Evolutionary conservation across 2,888 invertebrate species (phyloP).

Genomic region (Harpalus rufipes): DNA sequence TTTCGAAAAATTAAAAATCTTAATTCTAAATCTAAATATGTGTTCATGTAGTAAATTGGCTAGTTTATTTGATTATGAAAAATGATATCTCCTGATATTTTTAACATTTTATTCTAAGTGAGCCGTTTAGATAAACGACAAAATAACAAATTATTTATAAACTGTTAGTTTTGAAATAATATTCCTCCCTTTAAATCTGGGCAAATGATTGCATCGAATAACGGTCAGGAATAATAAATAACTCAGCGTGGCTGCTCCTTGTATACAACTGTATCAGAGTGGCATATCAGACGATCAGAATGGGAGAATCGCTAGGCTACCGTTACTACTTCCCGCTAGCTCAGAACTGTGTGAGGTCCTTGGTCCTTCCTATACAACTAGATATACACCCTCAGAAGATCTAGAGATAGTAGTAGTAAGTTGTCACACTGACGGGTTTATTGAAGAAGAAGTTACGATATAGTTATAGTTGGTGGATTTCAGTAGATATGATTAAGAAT

Average conservation of each 20-base stretch:
- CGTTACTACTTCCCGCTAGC: constrained; percentile 23
- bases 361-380: not conserved
- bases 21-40: too few species aligned
- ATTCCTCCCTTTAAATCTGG: not conserved
- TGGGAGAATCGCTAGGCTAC: constrained; percentile 28
- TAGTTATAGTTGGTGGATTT: too few species aligned
- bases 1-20: too few species aligned
- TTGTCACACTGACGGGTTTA: not conserved
- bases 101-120: too few species aligned
- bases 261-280: constrained; percentile 37
- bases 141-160: too few species aligned
- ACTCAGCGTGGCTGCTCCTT: constrained; percentile 10
- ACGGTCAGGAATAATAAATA: constrained; percentile 42
- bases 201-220: not conserved
- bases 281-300: constrained; percentile 9
- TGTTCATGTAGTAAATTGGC: too few species aligned
- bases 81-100: too few species aligned
- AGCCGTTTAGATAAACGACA: too few species aligned
- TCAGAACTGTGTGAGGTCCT: constrained; percentile 4
- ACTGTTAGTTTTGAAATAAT: too few species aligned
- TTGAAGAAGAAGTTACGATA: not conserved
- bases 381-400: not conserved
- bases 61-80: too few species aligned
- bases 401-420: not conserved
- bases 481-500: too few species aligned